phyloP scores from a whole-genome alignment of 2,113 vertebrate genomes.

The Oncorhynchus tshawytscha region DNA sequence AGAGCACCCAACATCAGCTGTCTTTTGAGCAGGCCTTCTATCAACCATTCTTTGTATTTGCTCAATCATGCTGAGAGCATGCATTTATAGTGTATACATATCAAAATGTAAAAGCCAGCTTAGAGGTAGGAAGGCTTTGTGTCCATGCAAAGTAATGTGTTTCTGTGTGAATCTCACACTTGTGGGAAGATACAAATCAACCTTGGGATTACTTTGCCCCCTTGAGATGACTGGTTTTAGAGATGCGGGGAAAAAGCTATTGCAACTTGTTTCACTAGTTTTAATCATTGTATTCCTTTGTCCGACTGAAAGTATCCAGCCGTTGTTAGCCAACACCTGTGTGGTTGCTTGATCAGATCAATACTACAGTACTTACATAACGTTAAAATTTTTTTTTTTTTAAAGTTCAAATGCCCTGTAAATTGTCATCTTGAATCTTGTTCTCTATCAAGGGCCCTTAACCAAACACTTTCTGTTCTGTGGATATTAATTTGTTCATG shows the following conservation, averaged over 20 bases:
- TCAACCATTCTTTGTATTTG: background rate
- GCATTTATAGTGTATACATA: conserved; percentile 43
- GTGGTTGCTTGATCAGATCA: background rate
- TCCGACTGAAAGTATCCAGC: background rate
- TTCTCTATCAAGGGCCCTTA: background rate
- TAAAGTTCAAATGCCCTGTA: too few species aligned
- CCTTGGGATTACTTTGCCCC: conserved; percentile 38
- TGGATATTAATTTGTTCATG: background rate
- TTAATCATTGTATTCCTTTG: too few species aligned
- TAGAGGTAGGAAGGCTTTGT: background rate
- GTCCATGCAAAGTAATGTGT: conserved; percentile 16
- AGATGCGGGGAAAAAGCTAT: background rate
- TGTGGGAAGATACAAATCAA: conserved; percentile 23
- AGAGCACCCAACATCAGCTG: background rate
- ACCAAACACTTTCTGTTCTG: background rate
- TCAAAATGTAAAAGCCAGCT: conserved; percentile 26
- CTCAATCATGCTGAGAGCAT: conserved; percentile 37
- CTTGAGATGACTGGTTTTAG: background rate
- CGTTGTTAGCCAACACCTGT: background rate
- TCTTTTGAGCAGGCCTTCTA: conserved; percentile 36
- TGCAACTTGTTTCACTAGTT: too few species aligned
- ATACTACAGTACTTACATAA: background rate
- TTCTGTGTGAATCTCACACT: conserved; percentile 11
- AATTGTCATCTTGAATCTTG: background rate
- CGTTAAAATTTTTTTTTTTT: too few species aligned